Evolutionary conservation across 2,888 invertebrate species (phyloP), one percentile per base, ranked within the genome.

Genomic region (Apamea sordens): DNA sequence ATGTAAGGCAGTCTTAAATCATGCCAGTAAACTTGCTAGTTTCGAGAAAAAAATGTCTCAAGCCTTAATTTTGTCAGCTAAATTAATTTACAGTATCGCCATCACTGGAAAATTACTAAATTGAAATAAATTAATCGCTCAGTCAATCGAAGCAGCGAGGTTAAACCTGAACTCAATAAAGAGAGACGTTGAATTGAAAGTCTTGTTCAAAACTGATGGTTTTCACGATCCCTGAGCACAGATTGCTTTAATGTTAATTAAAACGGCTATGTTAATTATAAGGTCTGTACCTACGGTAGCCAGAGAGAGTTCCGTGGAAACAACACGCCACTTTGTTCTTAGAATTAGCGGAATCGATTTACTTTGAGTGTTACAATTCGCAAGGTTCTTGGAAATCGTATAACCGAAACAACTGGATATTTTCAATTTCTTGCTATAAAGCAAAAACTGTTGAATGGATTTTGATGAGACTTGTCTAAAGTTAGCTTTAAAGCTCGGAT

Each of bases 301-400:
- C 59, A 53, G 83, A 81, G 83, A 86, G 83, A 82, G 73, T 83
- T 89, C 86, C 81, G 82, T 81, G 81, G 82, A 81, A 91, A 94
- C 92, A 94, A 90, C 84, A 89, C 83, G 71, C 86, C 84, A 92
- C 93, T 88, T 92, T 95, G 94, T 96, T 95, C 94, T 92, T 70
- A 89, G 94, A 93, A 94, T 95, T 95, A 95, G 91, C 93, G 89
- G 91, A 92, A 92, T 92, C 92, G 90, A 89, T 92, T 95, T 93
- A 92, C 93, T 92, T 88, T 83, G 88, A 89, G 86, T 87, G 88
- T 92, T 92, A 92, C 91, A 95, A 93, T 93, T 91, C 87, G 89
- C 90, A 77, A 85, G 85, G 84, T 93, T 92, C 93, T 86, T 81
- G 85, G 92, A 94, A 80, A 93, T 80, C 83, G 73, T 84, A 83